Conservation (phyloP, 2,888 invertebrate genomes). For the Lamproptera curius region DNA sequence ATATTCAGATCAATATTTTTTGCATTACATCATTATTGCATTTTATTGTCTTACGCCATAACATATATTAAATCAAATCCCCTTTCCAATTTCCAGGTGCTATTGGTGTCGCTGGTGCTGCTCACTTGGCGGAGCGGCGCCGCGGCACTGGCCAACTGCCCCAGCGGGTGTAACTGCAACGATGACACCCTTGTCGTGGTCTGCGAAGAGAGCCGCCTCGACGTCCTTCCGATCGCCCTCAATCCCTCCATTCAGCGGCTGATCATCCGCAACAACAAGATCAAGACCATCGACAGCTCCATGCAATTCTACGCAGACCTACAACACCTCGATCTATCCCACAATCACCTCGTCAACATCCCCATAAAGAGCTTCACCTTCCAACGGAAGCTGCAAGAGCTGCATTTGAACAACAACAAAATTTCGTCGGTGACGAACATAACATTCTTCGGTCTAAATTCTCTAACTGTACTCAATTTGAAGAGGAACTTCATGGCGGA, state of each 20-base stretch:
- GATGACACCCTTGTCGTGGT: conserved; percentile 92
- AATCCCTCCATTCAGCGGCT: conserved; percentile 94
- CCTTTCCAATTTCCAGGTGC: conserved; percentile 55
- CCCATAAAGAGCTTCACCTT: conserved; percentile 87
- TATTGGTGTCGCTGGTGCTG: conserved; percentile 56
- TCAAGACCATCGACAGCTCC: conserved; percentile 92
- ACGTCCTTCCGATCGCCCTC: conserved; percentile 92
- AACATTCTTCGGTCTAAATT: conserved; percentile 88
- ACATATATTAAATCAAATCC: conserved; percentile 15
- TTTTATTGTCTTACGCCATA: no score
- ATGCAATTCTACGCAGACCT: conserved; percentile 93
- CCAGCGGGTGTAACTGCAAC: conserved; percentile 92
- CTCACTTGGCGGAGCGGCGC: conserved; percentile 64
- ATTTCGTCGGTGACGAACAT: conserved; percentile 87
- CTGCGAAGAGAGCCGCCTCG: conserved; percentile 91
- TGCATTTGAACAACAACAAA: conserved; percentile 91
- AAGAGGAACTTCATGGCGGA: conserved; percentile 90
- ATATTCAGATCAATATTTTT: no score
- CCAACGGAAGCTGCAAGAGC: conserved; percentile 88
- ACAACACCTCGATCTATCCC: conserved; percentile 90
- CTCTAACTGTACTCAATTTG: conserved; percentile 88
- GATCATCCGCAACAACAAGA: conserved; percentile 90
- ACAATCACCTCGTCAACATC: conserved; percentile 90
- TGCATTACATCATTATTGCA: no score
- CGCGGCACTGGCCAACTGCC: conserved; percentile 86